A percentile compares a stretch with the other conserved stretches of the same genome.
Conservation (phyloP, 1,140 invertebrate genomes). For the Magallana angulata region DNA sequence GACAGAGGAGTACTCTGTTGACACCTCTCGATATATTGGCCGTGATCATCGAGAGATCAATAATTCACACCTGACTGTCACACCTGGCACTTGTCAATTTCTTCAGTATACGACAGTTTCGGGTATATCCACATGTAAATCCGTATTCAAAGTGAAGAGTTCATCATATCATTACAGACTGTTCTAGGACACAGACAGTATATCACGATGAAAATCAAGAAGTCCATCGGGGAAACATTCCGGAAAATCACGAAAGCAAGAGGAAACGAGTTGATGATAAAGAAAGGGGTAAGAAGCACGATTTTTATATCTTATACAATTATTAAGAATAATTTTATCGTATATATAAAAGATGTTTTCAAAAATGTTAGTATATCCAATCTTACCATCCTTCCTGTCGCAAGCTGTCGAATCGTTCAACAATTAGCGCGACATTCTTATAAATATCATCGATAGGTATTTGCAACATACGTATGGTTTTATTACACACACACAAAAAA, state of each 20-base stretch:
- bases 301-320: not conserved
- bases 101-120: not conserved
- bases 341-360: not conserved
- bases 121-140: not conserved
- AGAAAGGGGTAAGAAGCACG: not conserved
- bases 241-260: not conserved
- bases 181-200: not conserved
- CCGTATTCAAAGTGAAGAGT: not conserved
- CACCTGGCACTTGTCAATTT: conserved; percentile 29
- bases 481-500: no score
- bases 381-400: not conserved
- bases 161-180: not conserved
- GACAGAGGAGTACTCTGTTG: not conserved
- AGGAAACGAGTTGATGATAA: not conserved
- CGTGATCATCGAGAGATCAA: not conserved
- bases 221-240: not conserved
- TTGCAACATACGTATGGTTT: no score
- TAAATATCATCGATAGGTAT: no score
- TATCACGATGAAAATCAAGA: conserved; percentile 14
- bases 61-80: conserved; percentile 9
- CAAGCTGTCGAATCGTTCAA: no score
- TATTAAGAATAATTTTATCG: no score
- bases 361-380: not conserved
- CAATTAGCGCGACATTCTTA: no score
- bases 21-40: conserved; percentile 18